Evolutionary conservation across 2,888 invertebrate genomes (phyloP).

Genomic region (Drosophila siamana): DNA sequence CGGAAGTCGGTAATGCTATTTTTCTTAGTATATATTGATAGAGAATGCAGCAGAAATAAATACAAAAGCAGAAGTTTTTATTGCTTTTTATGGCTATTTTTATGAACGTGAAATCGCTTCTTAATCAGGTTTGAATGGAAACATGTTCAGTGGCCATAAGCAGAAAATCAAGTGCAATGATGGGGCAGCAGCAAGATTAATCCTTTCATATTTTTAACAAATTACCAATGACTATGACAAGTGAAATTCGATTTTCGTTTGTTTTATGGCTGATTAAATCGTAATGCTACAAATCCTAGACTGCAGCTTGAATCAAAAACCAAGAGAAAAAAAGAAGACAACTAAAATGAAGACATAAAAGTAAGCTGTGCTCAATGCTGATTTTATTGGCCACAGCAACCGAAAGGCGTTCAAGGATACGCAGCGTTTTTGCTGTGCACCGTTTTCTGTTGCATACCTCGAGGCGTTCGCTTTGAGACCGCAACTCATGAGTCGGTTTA

Average conservation of each 20-base stretch:
- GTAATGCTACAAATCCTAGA: constrained; percentile 8
- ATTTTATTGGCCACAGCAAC: constrained; percentile 47
- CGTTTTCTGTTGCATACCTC: constrained; percentile 60
- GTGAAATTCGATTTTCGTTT: constrained; percentile 1
- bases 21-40: not conserved
- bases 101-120: not conserved
- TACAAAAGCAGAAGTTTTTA: not conserved
- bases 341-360: constrained; percentile 34
- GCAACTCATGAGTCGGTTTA: constrained; percentile 45
- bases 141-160: not conserved
- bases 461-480: constrained; percentile 31
- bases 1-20: not conserved
- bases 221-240: too few species aligned
- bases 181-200: too few species aligned
- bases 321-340: constrained; percentile 9
- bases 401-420: constrained; percentile 26
- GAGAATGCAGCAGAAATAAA: not conserved
- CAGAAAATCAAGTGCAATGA: not conserved
- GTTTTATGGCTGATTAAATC: constrained; percentile 16
- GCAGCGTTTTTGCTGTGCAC: constrained; percentile 12
- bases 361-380: constrained; percentile 57
- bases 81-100: not conserved
- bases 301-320: constrained; percentile 23
- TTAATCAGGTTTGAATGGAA: not conserved
- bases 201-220: not conserved